Evolutionary conservation across 2,888 invertebrate genomes (phyloP), one percentile per base, ranked within the genome.

Genomic region (Electrophaes corylata): DNA sequence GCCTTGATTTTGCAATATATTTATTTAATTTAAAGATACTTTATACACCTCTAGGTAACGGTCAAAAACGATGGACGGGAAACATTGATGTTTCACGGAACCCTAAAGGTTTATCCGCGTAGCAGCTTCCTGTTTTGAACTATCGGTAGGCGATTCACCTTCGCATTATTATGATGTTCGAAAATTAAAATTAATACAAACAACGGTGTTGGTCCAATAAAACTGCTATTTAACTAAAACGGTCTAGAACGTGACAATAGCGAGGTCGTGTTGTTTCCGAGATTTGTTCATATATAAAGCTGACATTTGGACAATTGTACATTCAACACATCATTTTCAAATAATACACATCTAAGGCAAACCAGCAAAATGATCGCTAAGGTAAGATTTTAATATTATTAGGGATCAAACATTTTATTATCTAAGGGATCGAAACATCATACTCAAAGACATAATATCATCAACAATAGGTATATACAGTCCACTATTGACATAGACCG

Each of bases 311-410:
- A 70, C 62, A 45, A 59, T 68, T 66, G 69, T 75, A 73, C 84
- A 86, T 80, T 83, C 78, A 66, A 74, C 75, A 65, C 72, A 63
- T 72, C 60, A 68, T 57, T 54, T 51, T 44, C 60, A 55, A 60
- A 55, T 60, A 55, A 51, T 31, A 51, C 31, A 51, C 55, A 60
- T 44, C 51, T 51, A 55, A 69, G 57, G 71, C 66, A 70, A 74
- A 74, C 67, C 71, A 75, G 70, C 76, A 81, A 76, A 69, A 83
- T 83, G 83, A 78, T 80, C 66, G 79, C 82, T 71, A 84, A 84
- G 84, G 84, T 84, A 75, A 82, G 53, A 44, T 18, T 20, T 3
- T 8, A 16, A 8, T 26, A 26, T 12, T 12, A 18, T 19, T 10
- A 40, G 16, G 37, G 31, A 8, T 18, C 5, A 19, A 1, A 20